phyloP scores from a whole-genome alignment of 64 coral and sea anemone species.

The Astreopora myriophthalma region DNA sequence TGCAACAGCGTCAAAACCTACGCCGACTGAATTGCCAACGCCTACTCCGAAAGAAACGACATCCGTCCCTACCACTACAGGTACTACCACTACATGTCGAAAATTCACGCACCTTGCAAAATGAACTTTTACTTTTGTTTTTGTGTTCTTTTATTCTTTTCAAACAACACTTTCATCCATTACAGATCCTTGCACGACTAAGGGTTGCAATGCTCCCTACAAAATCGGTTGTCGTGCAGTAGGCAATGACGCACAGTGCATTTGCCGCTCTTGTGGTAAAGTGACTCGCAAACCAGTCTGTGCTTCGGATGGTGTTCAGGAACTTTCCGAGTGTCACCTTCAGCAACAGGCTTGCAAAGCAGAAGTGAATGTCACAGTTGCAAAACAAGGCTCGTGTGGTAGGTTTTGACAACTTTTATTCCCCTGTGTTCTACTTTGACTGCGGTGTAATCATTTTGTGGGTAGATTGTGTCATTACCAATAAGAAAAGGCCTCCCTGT shows the following conservation, averaged over 20 bases:
- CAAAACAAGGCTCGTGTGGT: constrained; percentile 42
- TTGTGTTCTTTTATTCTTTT: background rate
- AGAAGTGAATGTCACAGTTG: background rate
- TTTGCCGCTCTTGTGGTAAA: constrained; percentile 41
- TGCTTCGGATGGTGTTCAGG: constrained; percentile 42
- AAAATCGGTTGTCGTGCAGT: constrained; percentile 48
- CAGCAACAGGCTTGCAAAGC: constrained; percentile 26
- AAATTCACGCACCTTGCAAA: too few relatives aligned
- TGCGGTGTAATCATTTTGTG: too few relatives aligned
- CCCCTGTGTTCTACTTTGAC: too few relatives aligned
- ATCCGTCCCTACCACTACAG: background rate
- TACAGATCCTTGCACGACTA: constrained; percentile 64
- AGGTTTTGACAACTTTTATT: too few relatives aligned
- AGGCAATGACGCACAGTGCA: constrained; percentile 36
- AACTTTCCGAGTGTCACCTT: constrained; percentile 37
- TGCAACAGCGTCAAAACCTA: background rate
- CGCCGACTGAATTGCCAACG: too few relatives aligned
- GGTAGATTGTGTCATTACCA: too few relatives aligned
- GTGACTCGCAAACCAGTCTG: constrained; percentile 55
- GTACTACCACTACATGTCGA: too few relatives aligned
- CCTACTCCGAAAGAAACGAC: background rate
- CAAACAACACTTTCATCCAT: too few relatives aligned
- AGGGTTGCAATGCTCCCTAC: constrained; percentile 53
- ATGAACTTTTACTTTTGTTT: too few relatives aligned
- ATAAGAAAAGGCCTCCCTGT: too few relatives aligned